Percentiles rank a stretch among this genome's conserved stretches.
These are phyloP conservation scores for Synanthedon myopaeformis DNA, from an alignment of 2,888 invertebrate species.

Conservation along the genomic window DNA sequence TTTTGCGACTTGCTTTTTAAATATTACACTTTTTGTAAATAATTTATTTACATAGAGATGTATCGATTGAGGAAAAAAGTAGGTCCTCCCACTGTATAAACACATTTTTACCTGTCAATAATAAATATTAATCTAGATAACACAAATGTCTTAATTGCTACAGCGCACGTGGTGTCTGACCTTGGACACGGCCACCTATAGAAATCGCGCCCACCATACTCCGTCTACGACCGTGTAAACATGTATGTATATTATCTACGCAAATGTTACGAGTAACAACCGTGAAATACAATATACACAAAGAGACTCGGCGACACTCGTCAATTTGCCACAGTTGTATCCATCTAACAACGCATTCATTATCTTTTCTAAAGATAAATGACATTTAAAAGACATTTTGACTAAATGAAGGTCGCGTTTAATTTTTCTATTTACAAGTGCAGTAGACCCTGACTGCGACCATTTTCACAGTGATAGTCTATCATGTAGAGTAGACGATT, in stretches of 20 bases:
- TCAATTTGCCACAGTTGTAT: neutral
- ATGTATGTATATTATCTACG: constrained; percentile 12
- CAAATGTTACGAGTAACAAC: constrained; percentile 30
- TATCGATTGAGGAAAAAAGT: no score
- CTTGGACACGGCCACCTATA: constrained; percentile 25
- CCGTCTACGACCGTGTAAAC: constrained; percentile 3
- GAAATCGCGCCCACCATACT: constrained; percentile 16
- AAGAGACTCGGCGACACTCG: constrained; percentile 6
- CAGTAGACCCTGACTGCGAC: no score
- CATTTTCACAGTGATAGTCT: no score
- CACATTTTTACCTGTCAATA: no score
- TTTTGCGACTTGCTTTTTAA: no score
- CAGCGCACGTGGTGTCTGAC: constrained; percentile 45
- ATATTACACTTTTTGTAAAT: no score
- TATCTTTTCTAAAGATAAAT: neutral
- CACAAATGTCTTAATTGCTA: constrained; percentile 5
- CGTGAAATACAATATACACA: constrained; percentile 18
- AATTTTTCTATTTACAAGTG: no score
- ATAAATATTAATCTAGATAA: neutral
- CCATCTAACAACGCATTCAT: neutral
- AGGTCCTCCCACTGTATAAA: no score
- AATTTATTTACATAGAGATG: no score
- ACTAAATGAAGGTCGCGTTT: neutral
- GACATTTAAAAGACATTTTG: neutral
- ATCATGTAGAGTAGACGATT: no score